A percentile compares a stretch with the other conserved stretches of the same genome.
Evolutionary conservation across 2,888 invertebrate genomes (phyloP).

Genomic region (Cylindroiulus punctatus): DNA sequence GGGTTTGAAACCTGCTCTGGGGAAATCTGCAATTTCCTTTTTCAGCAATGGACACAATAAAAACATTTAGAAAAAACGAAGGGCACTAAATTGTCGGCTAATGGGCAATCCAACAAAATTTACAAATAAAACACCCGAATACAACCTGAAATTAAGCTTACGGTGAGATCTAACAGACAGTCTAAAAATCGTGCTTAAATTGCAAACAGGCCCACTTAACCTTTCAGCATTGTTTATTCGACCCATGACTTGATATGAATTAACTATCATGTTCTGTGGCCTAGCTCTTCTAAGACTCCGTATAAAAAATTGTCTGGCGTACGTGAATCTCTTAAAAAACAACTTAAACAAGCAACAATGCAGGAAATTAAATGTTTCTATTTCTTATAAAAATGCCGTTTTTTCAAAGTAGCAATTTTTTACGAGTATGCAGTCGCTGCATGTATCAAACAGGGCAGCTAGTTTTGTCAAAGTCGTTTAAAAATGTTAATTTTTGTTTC

Average conservation of each 20-base stretch:
- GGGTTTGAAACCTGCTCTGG: background rate
- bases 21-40: background rate
- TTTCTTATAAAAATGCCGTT: no score
- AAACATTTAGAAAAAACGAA: background rate
- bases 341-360: background rate
- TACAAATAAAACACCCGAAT: no score
- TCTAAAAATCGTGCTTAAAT: background rate
- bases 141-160: background rate
- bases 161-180: background rate
- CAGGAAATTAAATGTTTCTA: background rate
- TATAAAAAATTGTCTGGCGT: background rate
- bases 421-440: background rate
- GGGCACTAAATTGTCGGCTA: background rate
- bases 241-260: background rate
- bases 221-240: background rate
- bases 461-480: no score
- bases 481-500: no score
- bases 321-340: no score
- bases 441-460: no score
- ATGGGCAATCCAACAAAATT: no score
- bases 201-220: background rate
- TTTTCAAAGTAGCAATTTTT: background rate
- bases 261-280: background rate
- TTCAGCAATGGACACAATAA: background rate
- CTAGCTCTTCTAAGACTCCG: background rate